Conservation (phyloP, 2,113 vertebrate genomes). For the Anser brachyrhynchus region DNA sequence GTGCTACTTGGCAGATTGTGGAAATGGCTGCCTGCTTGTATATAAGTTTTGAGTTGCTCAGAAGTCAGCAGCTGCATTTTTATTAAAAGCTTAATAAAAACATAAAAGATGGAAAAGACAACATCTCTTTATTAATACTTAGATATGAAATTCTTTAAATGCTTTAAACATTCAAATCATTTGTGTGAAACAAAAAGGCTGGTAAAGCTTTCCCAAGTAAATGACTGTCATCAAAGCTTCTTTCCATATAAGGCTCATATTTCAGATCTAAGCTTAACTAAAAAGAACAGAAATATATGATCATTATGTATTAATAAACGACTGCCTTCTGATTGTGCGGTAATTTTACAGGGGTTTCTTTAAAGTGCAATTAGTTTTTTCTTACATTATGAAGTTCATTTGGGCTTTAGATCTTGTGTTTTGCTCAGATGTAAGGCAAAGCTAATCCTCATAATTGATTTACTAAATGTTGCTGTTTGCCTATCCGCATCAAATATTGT, state of each 20-base stretch:
- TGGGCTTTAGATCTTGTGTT: conserved; percentile 8
- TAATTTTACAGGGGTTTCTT: conserved; percentile 33
- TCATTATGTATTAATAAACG: conserved; percentile 35
- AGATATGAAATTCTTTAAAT: background rate
- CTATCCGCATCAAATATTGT: background rate
- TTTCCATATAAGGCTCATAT: conserved; percentile 40
- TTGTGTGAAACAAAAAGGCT: conserved; percentile 12
- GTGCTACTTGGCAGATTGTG: conserved; percentile 15
- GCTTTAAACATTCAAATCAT: background rate
- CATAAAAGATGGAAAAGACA: background rate
- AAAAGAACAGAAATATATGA: conserved; percentile 22
- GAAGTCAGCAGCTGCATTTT: conserved; percentile 9
- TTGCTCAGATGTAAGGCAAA: conserved; percentile 2
- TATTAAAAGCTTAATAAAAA: background rate
- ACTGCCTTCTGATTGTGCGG: conserved; percentile 9
- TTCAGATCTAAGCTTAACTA: conserved; percentile 30
- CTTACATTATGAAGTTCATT: background rate
- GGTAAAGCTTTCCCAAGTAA: conserved; percentile 45
- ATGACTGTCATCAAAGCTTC: conserved; percentile 33
- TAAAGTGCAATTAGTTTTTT: conserved; percentile 10
- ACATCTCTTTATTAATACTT: background rate
- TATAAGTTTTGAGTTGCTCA: background rate
- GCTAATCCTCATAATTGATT: conserved; percentile 2
- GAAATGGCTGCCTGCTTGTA: conserved; percentile 18
- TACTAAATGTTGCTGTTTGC: conserved; percentile 2